phyloP scores from a whole-genome alignment of 2,888 invertebrate genomes.

The Nezara viridula region DNA sequence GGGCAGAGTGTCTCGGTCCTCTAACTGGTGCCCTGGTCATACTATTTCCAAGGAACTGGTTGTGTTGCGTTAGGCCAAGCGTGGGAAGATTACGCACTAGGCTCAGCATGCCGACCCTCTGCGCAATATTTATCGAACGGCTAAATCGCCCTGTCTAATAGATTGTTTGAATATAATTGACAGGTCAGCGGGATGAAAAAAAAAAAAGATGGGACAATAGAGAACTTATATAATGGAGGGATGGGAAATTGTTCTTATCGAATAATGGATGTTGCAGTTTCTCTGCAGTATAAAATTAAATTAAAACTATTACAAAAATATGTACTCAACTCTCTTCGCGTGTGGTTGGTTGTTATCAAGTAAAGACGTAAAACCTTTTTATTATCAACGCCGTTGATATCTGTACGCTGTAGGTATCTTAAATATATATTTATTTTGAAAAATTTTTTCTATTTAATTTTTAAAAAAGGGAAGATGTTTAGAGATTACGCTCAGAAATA shows the following conservation, averaged over 20 bases:
- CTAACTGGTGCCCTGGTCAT: slow-evolving; percentile 10
- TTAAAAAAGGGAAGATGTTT: too few relatives aligned
- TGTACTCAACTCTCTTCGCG: too few relatives aligned
- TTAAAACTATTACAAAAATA: too few relatives aligned
- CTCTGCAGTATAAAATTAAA: too few relatives aligned
- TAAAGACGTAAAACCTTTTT: too few relatives aligned
- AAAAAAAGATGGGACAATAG: background rate
- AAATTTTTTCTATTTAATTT: too few relatives aligned
- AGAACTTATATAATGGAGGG: background rate
- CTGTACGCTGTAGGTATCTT: too few relatives aligned
- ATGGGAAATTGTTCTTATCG: background rate
- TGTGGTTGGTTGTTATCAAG: too few relatives aligned
- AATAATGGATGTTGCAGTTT: too few relatives aligned
- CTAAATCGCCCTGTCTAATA: background rate
- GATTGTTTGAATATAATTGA: slow-evolving; percentile 30
- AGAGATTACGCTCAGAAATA: too few relatives aligned
- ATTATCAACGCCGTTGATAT: too few relatives aligned
- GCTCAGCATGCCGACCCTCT: background rate
- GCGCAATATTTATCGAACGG: background rate
- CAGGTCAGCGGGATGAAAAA: background rate
- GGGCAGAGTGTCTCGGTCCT: background rate
- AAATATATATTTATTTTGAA: too few relatives aligned
- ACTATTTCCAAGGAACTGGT: slow-evolving; percentile 33
- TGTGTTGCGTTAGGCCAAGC: background rate
- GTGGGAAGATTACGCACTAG: slow-evolving; percentile 49